Evolutionary conservation across 2,888 invertebrate species (phyloP).

Genomic region (Hydraecia micacea): DNA sequence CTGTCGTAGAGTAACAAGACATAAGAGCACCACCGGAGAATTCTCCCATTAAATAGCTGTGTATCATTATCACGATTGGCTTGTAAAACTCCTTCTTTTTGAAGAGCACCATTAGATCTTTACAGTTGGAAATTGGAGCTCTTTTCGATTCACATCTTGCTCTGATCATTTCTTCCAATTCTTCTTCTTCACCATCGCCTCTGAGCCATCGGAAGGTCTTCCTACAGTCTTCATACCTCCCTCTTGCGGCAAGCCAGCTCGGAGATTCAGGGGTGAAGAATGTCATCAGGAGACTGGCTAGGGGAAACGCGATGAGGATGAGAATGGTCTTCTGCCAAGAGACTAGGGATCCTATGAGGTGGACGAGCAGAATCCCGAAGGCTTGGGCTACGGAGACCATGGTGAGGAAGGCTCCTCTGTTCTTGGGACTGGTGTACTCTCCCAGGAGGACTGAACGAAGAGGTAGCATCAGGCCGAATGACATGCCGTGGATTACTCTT

Average conservation of each 20-base stretch:
- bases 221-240: conserved; percentile 88
- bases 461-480: conserved; percentile 88
- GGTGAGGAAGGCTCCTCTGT: conserved; percentile 91
- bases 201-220: conserved; percentile 90
- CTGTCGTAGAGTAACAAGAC: conserved; percentile 91
- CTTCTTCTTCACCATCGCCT: conserved; percentile 85
- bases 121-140: conserved; percentile 50
- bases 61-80: conserved; percentile 89
- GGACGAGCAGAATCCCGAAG: conserved; percentile 91
- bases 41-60: conserved; percentile 91
- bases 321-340: conserved; percentile 90
- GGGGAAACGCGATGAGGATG: conserved; percentile 83
- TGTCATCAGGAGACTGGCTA: conserved; percentile 83
- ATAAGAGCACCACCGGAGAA: conserved; percentile 92
- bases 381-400: conserved; percentile 90
- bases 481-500: conserved; percentile 81
- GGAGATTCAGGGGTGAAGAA: conserved; percentile 91
- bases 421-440: conserved; percentile 90
- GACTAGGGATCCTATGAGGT: conserved; percentile 90
- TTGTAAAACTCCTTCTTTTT: conserved; percentile 87
- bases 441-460: conserved; percentile 88
- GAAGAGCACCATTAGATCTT: conserved; percentile 59
- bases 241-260: conserved; percentile 91
- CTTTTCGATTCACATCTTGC: conserved; percentile 69
- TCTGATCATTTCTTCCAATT: conserved; percentile 79